These are phyloP conservation scores for Auanema sp. DNA, from an alignment of 2,888 invertebrate species.

Conservation along the genomic window DNA sequence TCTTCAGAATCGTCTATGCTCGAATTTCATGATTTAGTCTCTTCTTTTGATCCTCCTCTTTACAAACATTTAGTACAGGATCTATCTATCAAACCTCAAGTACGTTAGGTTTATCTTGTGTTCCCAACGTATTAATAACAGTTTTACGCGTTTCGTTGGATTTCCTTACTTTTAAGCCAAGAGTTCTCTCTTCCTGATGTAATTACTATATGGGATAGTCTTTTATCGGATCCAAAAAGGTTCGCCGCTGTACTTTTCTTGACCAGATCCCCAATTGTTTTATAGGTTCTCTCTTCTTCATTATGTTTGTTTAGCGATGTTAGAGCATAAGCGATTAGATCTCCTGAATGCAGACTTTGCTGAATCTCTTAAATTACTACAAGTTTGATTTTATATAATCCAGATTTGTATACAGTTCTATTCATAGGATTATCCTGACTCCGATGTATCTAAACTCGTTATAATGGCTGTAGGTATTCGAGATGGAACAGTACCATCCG, in stretches of 20 bases:
- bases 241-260: too few relatives aligned
- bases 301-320: conserved; percentile 93
- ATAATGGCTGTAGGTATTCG: conserved; percentile 42
- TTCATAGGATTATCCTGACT: conserved; percentile 55
- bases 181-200: conserved; percentile 97
- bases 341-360: conserved; percentile 87
- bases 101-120: conserved; percentile 15
- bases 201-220: conserved; percentile 92
- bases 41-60: conserved; percentile 77
- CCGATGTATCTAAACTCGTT: conserved; percentile 50
- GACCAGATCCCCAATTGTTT: too few relatives aligned
- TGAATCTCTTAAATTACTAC: conserved; percentile 86
- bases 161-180: conserved; percentile 90
- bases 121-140: too few relatives aligned
- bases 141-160: conserved; percentile 80
- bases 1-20: conserved; percentile 75
- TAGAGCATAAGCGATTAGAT: conserved; percentile 86
- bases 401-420: conserved; percentile 2
- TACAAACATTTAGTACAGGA: conserved; percentile 76
- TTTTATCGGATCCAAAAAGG: conserved; percentile 85
- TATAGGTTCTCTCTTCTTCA: conserved; percentile 81
- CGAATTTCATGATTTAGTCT: conserved; percentile 77
- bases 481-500: conserved; percentile 25
- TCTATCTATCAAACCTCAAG: conserved; percentile 86
- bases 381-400: conserved; percentile 68